Base-by-base conservation (phyloP, 2,113 vertebrate genomes). In the Nothoprocta perdicaria region DNA sequence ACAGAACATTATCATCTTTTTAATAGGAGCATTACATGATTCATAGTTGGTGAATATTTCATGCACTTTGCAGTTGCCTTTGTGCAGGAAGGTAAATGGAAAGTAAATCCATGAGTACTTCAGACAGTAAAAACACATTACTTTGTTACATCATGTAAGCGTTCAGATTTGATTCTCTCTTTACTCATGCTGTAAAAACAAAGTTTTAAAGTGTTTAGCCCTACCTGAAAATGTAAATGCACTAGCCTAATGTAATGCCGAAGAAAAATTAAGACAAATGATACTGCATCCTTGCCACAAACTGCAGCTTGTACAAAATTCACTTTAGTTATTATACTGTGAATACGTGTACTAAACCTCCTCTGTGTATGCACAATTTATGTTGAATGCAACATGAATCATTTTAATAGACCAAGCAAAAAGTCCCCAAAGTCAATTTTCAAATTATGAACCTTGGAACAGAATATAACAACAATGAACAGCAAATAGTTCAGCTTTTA, bases 291-390 rank as follows among this genome's bases (percentile, higher is more conserved):
- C 96, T 96, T 98, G 98, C 98, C 97, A 97, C 97, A 98, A 97
- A 97, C 96, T 98, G 98, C 97, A 97, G 97, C 97, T 97, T 92
- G 92, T 96, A 97, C 97, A 97, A 97, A 98, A 98, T 98, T 98
- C 97, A 98, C 97, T 98, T 98, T 98, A 98, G 97, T 98, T 98
- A 98, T 98, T 98, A 98, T 93, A 95, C 97, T 94, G 97, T 97
- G 97, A 97, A 96, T 97, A 97, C 91, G 78, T 96, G 96, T 97
- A 95, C 96, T 97, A 97, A 97, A 98, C 98, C 98, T 97, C 98
- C 98, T 98, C 97, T 98, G 98, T 98, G 98, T 98, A 99, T 98
- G 98, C 98, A 98, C 98, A 99, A 98, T 98, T 98, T 98, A 98
- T 98, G 98, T 98, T 98, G 98, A 98, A 98, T 98, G 97, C 97